Conservation (phyloP, 1,140 invertebrate species). For the Homarus americanus region DNA sequence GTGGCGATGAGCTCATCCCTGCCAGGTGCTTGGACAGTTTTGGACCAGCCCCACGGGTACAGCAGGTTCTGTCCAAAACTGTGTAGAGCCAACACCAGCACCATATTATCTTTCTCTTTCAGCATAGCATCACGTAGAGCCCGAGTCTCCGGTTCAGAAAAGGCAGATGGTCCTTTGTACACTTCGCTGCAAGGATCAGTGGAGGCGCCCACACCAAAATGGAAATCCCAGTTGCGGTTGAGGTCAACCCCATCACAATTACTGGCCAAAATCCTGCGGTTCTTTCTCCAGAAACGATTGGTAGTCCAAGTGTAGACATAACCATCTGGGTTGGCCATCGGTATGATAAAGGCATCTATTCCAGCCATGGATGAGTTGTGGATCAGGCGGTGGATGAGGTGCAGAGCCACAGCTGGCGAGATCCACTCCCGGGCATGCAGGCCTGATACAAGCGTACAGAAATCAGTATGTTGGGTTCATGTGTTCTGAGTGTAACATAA, state of each 20-base stretch:
- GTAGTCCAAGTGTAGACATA: constrained; percentile 52
- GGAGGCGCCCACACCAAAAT: constrained; percentile 83
- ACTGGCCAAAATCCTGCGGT: constrained; percentile 43
- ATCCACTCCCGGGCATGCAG: constrained; percentile 62
- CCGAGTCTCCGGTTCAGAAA: constrained; percentile 77
- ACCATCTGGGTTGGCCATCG: constrained; percentile 59
- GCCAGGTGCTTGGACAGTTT: background rate
- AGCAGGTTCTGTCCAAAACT: constrained; percentile 93
- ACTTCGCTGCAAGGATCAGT: constrained; percentile 83
- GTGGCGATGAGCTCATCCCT: background rate
- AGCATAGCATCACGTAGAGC: constrained; percentile 74
- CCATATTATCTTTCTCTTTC: constrained; percentile 78
- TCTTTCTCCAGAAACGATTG: constrained; percentile 76
- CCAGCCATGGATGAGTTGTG: background rate
- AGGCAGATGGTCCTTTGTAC: constrained; percentile 79
- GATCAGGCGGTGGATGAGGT: constrained; percentile 5
- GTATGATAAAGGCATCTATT: constrained; percentile 8
- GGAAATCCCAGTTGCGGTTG: constrained; percentile 75
- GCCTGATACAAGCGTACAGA: background rate
- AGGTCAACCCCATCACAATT: constrained; percentile 76
- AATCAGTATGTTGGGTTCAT: background rate
- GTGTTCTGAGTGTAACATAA: background rate
- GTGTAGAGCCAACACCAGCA: constrained; percentile 90
- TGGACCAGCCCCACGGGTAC: constrained; percentile 83
- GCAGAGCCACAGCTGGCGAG: constrained; percentile 14